Evolutionary conservation across 1,140 invertebrate genomes (phyloP), one percentile per base, ranked within the genome.

Genomic region (Aphelenchoides avenae): DNA sequence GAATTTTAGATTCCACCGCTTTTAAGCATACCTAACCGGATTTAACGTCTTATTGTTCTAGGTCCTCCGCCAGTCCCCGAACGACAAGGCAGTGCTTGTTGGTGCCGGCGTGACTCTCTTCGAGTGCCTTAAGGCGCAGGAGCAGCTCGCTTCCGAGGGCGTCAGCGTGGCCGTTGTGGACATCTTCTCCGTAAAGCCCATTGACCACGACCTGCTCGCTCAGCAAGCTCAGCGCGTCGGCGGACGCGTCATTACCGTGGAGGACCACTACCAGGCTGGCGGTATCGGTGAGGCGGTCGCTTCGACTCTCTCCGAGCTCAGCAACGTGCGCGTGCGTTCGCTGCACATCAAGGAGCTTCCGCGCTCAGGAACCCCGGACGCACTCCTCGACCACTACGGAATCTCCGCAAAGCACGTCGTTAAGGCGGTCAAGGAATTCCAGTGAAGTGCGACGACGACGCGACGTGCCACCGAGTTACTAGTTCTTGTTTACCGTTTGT

Each of bases 181-280:
- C 51, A 49, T 68, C 11, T 76, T 76, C 67, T 62, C 70, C 20
- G 83, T 99, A 47, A 96, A 98, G 80, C 94, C 94, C 0, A 80
- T 99, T 39, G 94, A 99, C 79, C 82, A 81, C 40, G 82, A 83
- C 1, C 82, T 85, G 0, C 85, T 99, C 29, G 79, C 88, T 39
- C 80, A 83, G 41, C 84, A 91, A 77, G 91, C 91, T 9, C 83
- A 84, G 43, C 84, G 86, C 43, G 86, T 84, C 55, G 87, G 86
- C 31, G 90, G 90, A 0, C 83, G 84, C 24, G 84, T 97, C 33
- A 70, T 99, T 39, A 91, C 91, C 27, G 89, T 95, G 4, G 94
- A 99, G 78, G 94, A 99, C 80, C 94, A 99, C 80, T 99, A 98
- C 76, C 83, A 86, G 40, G 86, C 71, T 87, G 91, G 94, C 72